These are phyloP conservation scores for Scaptomyza caliginosa DNA, from an alignment of 2,888 invertebrate genomes.

Conservation along the genomic window DNA sequence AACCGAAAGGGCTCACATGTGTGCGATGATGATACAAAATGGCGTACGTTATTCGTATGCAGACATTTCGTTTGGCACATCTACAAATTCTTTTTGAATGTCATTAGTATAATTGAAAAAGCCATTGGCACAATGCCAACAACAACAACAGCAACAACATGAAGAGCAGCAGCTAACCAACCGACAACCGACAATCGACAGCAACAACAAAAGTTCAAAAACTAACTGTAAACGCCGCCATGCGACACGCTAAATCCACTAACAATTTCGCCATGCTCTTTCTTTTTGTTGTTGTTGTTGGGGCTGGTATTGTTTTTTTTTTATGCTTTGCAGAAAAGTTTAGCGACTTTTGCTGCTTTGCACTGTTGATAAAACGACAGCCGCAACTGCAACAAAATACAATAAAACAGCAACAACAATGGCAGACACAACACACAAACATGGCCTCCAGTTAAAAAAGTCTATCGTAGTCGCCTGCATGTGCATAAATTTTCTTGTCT, in stretches of 20 bases:
- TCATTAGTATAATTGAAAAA: slow-evolving; percentile 78
- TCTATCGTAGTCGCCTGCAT: slow-evolving; percentile 56
- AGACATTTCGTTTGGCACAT: slow-evolving; percentile 70
- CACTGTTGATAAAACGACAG: slow-evolving; percentile 48
- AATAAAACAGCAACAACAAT: slow-evolving; percentile 18
- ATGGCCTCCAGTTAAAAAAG: slow-evolving; percentile 47
- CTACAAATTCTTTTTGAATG: slow-evolving; percentile 78
- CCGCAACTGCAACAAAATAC: slow-evolving; percentile 31
- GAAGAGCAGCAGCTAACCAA: slow-evolving; percentile 38
- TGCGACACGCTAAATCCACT: slow-evolving; percentile 76
- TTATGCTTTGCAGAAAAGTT: slow-evolving; percentile 51
- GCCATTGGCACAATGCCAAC: slow-evolving; percentile 73
- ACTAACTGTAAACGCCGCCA: slow-evolving; percentile 66
- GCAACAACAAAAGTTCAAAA: slow-evolving; percentile 45
- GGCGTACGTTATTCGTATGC: slow-evolving; percentile 56
- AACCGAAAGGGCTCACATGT: slow-evolving; percentile 38
- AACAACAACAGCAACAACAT: slow-evolving; percentile 32
- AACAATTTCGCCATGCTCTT: slow-evolving; percentile 47
- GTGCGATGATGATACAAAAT: slow-evolving; percentile 62
- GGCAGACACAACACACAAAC: slow-evolving; percentile 11
- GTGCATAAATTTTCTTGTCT: slow-evolving; percentile 68
- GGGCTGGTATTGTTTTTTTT: slow-evolving; percentile 23
- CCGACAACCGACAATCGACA: slow-evolving; percentile 50
- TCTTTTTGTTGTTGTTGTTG: slow-evolving; percentile 25
- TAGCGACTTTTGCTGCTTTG: slow-evolving; percentile 61